Evolutionary conservation across 2,113 vertebrate species (phyloP).

Genomic region (Acanthochromis polyacanthus): DNA sequence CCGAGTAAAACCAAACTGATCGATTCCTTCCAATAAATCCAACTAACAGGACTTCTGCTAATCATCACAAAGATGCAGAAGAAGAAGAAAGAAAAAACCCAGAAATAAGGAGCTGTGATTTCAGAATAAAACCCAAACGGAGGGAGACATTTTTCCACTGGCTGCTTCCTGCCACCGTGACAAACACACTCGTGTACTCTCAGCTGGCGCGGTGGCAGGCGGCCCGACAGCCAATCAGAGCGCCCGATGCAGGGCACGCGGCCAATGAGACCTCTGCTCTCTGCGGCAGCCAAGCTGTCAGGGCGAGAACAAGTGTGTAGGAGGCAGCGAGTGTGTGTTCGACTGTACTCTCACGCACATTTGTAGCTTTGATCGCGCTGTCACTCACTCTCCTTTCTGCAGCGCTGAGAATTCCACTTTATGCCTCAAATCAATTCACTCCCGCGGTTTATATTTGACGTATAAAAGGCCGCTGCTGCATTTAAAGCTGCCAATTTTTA

Average conservation of each 20-base stretch:
- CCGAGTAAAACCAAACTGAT: too few relatives aligned
- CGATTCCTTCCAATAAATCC: too few relatives aligned
- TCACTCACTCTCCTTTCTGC: neutral
- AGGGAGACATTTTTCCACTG: neutral
- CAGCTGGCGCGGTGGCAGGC: conserved; percentile 56
- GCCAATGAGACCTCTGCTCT: conserved; percentile 76
- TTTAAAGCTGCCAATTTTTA: neutral
- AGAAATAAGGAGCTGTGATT: too few relatives aligned
- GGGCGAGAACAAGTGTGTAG: conserved; percentile 62
- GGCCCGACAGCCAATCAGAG: conserved; percentile 71
- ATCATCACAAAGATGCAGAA: neutral
- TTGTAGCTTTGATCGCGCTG: neutral
- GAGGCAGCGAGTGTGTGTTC: conserved; percentile 29
- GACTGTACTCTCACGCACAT: neutral
- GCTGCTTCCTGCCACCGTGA: conserved; percentile 26
- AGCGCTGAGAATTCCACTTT: neutral
- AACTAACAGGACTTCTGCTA: neutral
- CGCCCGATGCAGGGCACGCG: conserved; percentile 39
- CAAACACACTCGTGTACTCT: conserved; percentile 39
- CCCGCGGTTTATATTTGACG: neutral
- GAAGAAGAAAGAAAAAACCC: neutral
- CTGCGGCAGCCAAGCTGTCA: conserved; percentile 68
- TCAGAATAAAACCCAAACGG: neutral
- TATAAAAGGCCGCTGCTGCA: neutral
- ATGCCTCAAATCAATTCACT: neutral